Evolutionary conservation across 2,113 vertebrate genomes (phyloP).

Genomic region (Leucopternis melanops): DNA sequence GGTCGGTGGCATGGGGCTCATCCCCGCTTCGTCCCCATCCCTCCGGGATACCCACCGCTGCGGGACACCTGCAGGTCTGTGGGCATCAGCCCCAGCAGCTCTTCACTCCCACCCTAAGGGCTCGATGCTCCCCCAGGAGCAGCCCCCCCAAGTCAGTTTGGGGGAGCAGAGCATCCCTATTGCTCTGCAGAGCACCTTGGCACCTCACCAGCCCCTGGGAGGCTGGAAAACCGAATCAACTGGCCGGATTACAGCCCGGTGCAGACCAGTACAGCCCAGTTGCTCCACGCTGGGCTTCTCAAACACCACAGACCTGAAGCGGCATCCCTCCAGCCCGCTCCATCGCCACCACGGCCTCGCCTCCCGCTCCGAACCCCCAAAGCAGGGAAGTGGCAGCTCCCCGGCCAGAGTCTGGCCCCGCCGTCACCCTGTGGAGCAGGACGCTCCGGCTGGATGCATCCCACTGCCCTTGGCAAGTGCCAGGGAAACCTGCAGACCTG

Average conservation of each 20-base stretch:
- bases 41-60: no score
- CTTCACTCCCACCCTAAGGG: background rate
- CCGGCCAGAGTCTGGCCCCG: no score
- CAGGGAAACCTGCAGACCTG: background rate
- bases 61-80: background rate
- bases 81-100: background rate
- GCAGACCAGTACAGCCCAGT: background rate
- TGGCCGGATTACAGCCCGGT: background rate
- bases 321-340: background rate
- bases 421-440: rapidly evolving
- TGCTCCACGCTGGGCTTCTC: background rate
- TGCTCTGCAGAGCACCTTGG: background rate
- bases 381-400: background rate
- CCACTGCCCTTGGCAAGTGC: background rate
- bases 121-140: background rate
- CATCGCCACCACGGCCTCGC: rapidly evolving
- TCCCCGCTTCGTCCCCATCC: rapidly evolving
- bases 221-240: background rate
- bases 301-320: background rate
- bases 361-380: background rate
- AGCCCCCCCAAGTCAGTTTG: background rate
- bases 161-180: background rate
- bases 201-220: background rate
- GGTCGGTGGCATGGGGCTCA: background rate
- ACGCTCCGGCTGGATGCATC: rapidly evolving